Percentiles rank a stretch among this genome's conserved stretches.
These are phyloP conservation scores for Stichodactyla mertensii DNA, from an alignment of 64 coral and sea anemone genomes.

Conservation along the genomic window DNA sequence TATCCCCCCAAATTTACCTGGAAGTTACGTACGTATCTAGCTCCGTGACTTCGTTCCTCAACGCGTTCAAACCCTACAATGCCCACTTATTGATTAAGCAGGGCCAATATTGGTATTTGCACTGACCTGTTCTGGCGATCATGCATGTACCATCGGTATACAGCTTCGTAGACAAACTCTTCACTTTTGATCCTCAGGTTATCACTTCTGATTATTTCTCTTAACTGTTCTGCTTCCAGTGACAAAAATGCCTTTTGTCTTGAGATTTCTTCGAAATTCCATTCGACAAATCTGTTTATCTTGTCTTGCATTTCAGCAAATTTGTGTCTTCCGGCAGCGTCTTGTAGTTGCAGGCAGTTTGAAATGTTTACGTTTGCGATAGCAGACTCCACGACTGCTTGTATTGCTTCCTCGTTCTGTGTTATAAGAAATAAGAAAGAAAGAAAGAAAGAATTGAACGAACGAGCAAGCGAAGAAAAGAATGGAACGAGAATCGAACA, in stretches of 20 bases:
- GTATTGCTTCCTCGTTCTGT: constrained; percentile 53
- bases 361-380: constrained; percentile 47
- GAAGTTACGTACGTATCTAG: too few species aligned
- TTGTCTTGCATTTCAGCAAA: constrained; percentile 58
- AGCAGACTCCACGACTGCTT: constrained; percentile 47
- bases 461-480: too few species aligned
- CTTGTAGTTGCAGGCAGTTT: constrained; percentile 65
- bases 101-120: too few species aligned
- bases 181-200: constrained; percentile 74
- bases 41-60: too few species aligned
- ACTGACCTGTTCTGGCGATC: constrained; percentile 50
- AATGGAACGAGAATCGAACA: too few species aligned
- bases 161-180: constrained; percentile 76
- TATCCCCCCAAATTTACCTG: too few species aligned
- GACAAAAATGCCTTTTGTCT: constrained; percentile 51
- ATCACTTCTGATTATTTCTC: constrained; percentile 72
- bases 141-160: constrained; percentile 64
- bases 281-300: constrained; percentile 77
- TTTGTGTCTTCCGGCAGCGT: constrained; percentile 37
- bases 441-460: neutral
- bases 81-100: too few species aligned
- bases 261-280: constrained; percentile 64
- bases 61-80: too few species aligned
- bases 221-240: constrained; percentile 51
- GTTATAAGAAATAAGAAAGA: neutral